Evolutionary conservation across 2,797 vertebrate species (phyloP).

Genomic region (Danio albolineatus): DNA sequence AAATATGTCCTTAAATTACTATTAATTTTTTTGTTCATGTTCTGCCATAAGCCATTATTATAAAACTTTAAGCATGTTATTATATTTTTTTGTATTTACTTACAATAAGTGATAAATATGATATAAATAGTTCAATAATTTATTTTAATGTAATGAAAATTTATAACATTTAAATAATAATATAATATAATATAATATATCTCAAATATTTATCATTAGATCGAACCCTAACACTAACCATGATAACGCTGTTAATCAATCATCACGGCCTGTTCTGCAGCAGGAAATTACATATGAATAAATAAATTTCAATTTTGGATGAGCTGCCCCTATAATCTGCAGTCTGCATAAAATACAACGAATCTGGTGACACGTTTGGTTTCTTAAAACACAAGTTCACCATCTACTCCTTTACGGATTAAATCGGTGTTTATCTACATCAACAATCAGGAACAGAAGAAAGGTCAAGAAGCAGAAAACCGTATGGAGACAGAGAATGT

Average conservation of each 20-base stretch:
- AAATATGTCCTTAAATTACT: neutral
- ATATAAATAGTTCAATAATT: too few relatives aligned
- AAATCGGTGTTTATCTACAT: slow-evolving; percentile 40
- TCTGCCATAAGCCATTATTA: neutral
- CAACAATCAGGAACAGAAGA: slow-evolving; percentile 40
- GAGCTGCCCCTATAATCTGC: neutral
- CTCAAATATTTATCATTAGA: too few relatives aligned
- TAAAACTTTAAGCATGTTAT: too few relatives aligned
- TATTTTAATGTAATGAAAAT: too few relatives aligned
- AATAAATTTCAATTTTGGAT: neutral
- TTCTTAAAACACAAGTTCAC: slow-evolving; percentile 1
- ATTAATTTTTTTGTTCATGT: neutral
- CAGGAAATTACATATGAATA: neutral
- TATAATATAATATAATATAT: too few relatives aligned
- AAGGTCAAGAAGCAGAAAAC: slow-evolving; percentile 51
- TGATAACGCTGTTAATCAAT: too few relatives aligned
- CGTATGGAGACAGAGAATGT: slow-evolving; percentile 34
- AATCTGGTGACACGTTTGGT: neutral
- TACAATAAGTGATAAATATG: too few relatives aligned
- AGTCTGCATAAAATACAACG: too few relatives aligned
- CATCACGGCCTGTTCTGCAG: neutral
- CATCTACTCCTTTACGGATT: slow-evolving; percentile 16
- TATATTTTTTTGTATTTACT: too few relatives aligned
- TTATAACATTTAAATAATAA: too few relatives aligned
- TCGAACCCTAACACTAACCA: too few relatives aligned